Evolutionary conservation across 2,113 vertebrate genomes (phyloP).

Genomic region (Trinectes maculatus): DNA sequence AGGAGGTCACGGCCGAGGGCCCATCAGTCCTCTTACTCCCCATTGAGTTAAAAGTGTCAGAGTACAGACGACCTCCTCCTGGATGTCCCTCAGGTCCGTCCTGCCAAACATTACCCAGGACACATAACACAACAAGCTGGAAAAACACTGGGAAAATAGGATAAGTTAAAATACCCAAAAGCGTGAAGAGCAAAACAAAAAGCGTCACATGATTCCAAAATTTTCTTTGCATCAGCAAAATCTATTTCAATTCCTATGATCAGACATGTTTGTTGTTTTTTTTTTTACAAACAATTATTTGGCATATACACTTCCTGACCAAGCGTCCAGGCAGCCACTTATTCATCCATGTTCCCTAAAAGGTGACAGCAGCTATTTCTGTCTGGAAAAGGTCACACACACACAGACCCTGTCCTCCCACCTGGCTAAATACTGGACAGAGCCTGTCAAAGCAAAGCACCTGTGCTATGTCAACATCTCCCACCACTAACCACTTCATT

Average conservation of each 20-base stretch:
- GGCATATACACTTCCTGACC: not conserved
- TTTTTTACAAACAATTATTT: not conserved
- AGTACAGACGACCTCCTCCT: slow-evolving; percentile 85
- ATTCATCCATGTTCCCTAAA: slow-evolving; percentile 22
- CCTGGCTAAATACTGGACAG: slow-evolving; percentile 57
- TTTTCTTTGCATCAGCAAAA: no score
- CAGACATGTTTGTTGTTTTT: not conserved
- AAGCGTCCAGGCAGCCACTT: not conserved
- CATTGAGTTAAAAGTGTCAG: slow-evolving; percentile 78
- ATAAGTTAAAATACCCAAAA: no score
- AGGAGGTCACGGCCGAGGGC: slow-evolving; percentile 6
- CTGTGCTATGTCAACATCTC: slow-evolving; percentile 62
- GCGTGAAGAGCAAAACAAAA: no score
- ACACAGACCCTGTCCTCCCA: slow-evolving; percentile 34
- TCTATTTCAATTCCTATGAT: no score
- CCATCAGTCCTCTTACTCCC: slow-evolving; percentile 45
- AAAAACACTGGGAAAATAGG: slow-evolving; percentile 86
- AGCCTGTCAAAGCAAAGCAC: slow-evolving; percentile 67
- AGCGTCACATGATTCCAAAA: no score
- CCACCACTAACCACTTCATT: slow-evolving; percentile 46
- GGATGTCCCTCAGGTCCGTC: slow-evolving; percentile 80
- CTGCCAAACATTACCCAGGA: slow-evolving; percentile 84
- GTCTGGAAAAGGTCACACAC: slow-evolving; percentile 34
- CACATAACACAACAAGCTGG: slow-evolving; percentile 81
- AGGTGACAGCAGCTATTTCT: slow-evolving; percentile 45